Evolutionary conservation across 2,113 vertebrate species (phyloP), one percentile per base, ranked within the genome.

Genomic region (Siphamia tubifer): DNA sequence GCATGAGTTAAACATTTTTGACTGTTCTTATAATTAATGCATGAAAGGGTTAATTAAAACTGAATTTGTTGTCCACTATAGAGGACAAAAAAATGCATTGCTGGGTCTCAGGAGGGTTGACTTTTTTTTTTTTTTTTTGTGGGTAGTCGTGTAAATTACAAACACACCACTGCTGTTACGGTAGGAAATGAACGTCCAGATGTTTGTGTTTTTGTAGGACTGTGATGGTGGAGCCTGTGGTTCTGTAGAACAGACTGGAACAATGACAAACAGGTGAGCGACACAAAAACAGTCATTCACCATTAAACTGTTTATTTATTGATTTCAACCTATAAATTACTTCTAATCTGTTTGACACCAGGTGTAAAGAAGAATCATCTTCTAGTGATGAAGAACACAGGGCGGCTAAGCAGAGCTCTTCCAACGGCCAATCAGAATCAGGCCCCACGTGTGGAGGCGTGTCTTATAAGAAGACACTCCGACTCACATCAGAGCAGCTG

Each of bases 401-500:
- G 6, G 78, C 87, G n/a, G 64, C 87, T 82, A 92, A 89, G 49
- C 93, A 93, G 79, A 85, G 79, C 65, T 72, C 84, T 0, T 67
- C 81, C 38, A 52, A 86, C 12, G 31, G 83, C 68, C 93, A 94
- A 1, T 73, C 92, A 28, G 94, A 76, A 11, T 6, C 90, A 0
- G 44, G 47, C 12, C 30, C 83, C 83, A 0, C 84, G 75, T 84
- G 74, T 64, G 95, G 72, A 28, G 92, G 83, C 6, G 84, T 98
- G 72, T 91, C 94, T 66, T 99, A 98, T 81, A 96, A 94, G 89
- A 99, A 99, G 89, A 96, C 95, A 0, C 95, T 99, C 40, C 92
- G 96, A 43, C 95, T 98, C 42, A 94, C 94, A 1, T 98, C 97
- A 3, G 96, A 98, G 79, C 96, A 99, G 84, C 94, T 99, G 74